Conservation (phyloP, 2,888 invertebrate species). For the Acronicta alni region DNA sequence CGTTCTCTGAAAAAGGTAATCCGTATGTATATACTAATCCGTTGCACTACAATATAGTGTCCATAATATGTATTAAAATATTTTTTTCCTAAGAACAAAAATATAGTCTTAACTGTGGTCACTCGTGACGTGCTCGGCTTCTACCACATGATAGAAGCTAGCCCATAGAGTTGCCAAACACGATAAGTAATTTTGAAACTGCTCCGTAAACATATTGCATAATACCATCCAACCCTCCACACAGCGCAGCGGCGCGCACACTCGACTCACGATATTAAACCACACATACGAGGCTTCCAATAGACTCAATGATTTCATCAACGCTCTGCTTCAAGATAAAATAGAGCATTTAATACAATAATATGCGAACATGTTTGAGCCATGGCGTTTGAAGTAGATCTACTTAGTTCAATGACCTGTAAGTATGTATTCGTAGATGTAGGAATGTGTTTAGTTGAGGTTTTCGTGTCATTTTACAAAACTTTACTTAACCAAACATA, state of each 20-base stretch:
- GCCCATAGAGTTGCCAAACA: conserved; percentile 52
- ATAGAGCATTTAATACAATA: not conserved
- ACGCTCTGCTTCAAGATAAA: not conserved
- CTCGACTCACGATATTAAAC: conserved; percentile 8
- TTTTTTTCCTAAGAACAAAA: no score
- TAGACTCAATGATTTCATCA: conserved; percentile 13
- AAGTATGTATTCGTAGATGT: not conserved
- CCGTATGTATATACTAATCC: no score
- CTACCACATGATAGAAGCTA: conserved; percentile 31
- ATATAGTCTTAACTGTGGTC: conserved; percentile 3
- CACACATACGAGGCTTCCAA: conserved; percentile 3
- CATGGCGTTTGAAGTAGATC: not conserved
- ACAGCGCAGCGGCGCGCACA: not conserved
- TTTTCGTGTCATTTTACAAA: no score
- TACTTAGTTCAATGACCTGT: not conserved
- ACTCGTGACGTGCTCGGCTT: conserved; percentile 5
- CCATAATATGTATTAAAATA: no score
- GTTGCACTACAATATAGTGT: no score
- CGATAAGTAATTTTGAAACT: conserved; percentile 59
- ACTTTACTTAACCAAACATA: no score
- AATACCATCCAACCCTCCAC: conserved; percentile 11
- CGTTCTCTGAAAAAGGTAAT: no score
- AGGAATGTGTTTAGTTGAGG: no score
- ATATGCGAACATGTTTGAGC: conserved; percentile 1
- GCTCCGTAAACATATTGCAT: conserved; percentile 47